A percentile compares a stretch with the other conserved stretches of the same genome.
These are phyloP conservation scores for Amyelois transitella DNA, from an alignment of 1,140 invertebrate species.

Conservation along the genomic window DNA sequence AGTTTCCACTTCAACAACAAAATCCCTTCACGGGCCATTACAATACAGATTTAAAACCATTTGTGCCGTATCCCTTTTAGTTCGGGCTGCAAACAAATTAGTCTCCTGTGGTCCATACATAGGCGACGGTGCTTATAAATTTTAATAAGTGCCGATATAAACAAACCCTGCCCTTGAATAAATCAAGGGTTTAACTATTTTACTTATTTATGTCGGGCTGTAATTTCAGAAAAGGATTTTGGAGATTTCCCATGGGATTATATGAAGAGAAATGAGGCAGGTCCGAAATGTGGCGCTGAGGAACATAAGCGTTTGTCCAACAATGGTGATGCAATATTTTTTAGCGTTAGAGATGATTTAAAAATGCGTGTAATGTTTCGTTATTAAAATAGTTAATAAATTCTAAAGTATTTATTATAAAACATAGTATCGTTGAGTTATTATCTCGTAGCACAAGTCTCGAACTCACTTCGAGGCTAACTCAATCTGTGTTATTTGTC, in stretches of 20 bases:
- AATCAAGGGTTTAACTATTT: neutral
- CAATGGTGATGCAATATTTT: no score
- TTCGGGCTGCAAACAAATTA: neutral
- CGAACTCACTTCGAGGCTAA: no score
- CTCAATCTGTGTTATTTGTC: no score
- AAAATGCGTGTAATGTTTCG: no score
- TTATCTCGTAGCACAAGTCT: no score
- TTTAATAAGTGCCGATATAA: slow-evolving; percentile 1
- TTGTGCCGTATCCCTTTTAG: neutral
- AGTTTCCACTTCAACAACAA: neutral
- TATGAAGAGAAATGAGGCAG: neutral
- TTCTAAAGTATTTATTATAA: no score
- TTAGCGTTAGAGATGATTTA: no score
- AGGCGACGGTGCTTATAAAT: neutral
- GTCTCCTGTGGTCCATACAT: neutral
- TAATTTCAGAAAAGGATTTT: neutral
- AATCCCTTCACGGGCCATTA: neutral
- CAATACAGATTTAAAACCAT: slow-evolving; percentile 1
- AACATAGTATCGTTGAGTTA: no score
- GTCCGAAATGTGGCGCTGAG: no score
- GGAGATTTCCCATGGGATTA: neutral
- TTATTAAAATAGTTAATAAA: no score
- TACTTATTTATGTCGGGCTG: neutral
- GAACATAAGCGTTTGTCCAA: no score
- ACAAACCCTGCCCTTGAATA: neutral